Evolutionary conservation across 2,888 invertebrate genomes (phyloP).

Genomic region (Pseudococcus jackbeardsleyi): DNA sequence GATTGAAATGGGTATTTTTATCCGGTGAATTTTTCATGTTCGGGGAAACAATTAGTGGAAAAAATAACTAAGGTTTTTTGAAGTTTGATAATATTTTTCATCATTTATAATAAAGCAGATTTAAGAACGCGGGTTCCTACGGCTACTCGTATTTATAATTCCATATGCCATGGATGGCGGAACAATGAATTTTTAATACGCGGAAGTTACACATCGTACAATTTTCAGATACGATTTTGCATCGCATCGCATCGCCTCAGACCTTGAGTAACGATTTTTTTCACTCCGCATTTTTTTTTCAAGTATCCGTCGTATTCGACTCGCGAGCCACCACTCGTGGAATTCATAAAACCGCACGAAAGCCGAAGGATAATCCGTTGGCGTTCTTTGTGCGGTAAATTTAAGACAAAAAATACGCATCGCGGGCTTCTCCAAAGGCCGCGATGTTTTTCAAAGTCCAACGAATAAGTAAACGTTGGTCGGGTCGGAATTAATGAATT

Average conservation of each 20-base stretch:
- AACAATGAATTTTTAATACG: slow-evolving; percentile 16
- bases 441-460: slow-evolving; percentile 33
- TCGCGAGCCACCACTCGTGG: neutral
- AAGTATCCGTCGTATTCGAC: neutral
- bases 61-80: neutral
- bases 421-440: neutral
- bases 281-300: neutral
- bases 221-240: neutral
- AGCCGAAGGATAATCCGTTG: neutral
- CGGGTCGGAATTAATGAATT: slow-evolving; percentile 38
- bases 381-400: slow-evolving; percentile 4
- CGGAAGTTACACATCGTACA: neutral
- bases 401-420: slow-evolving; percentile 21
- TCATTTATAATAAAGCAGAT: neutral
- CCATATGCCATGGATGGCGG: neutral
- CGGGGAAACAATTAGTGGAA: neutral
- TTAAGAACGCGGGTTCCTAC: neutral
- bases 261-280: neutral
- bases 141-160: neutral
- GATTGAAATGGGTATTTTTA: neutral
- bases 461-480: slow-evolving; percentile 37
- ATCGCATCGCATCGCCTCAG: neutral
- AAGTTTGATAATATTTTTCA: neutral
- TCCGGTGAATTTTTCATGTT: neutral
- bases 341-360: slow-evolving; percentile 7